These are phyloP conservation scores for Ceyx erithaca DNA, from an alignment of 2,797 vertebrate species.

Conservation along the genomic window DNA sequence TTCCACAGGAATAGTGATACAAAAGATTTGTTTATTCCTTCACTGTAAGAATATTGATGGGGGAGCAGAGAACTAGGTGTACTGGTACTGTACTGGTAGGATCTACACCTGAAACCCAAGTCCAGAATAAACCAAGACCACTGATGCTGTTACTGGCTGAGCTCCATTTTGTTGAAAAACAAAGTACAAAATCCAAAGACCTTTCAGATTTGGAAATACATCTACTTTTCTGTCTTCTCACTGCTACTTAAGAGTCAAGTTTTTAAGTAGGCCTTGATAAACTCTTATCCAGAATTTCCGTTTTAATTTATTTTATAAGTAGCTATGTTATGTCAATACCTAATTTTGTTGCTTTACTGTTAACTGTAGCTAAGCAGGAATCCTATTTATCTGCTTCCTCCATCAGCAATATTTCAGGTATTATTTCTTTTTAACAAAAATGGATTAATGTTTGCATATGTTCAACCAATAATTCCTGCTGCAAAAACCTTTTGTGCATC, in stretches of 20 bases:
- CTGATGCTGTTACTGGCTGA: background rate
- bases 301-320: background rate
- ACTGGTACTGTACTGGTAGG: background rate
- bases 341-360: background rate
- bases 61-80: no score
- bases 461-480: background rate
- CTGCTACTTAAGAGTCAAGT: background rate
- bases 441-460: fast-evolving
- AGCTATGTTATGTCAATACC: background rate
- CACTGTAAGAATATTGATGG: no score
- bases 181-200: background rate
- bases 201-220: background rate
- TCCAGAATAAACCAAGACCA: background rate
- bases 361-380: background rate
- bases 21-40: no score
- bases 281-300: background rate
- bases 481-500: background rate
- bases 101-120: background rate
- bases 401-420: background rate
- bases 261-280: background rate
- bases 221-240: background rate
- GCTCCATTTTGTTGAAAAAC: background rate
- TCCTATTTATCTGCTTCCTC: background rate
- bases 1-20: no score
- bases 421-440: background rate